Evolutionary conservation across 92 coral and sea anemone genomes (phyloP).

Genomic region (Virgularia gustaviana): DNA sequence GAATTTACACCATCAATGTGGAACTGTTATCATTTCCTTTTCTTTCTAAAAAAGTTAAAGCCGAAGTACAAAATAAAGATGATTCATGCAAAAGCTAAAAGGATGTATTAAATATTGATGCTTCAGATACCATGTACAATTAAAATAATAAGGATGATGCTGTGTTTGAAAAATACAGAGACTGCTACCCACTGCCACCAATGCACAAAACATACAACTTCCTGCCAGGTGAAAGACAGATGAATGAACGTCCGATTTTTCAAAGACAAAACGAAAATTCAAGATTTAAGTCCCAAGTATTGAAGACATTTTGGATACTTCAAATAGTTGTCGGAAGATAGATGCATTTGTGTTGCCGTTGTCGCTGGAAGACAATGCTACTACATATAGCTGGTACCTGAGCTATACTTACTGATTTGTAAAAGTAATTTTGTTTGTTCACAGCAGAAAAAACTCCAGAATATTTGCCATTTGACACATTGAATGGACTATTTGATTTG

Average conservation of each 20-base stretch:
- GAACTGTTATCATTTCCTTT: slow-evolving; percentile 44
- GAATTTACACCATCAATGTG: slow-evolving; percentile 38
- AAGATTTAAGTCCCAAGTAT: slow-evolving; percentile 45
- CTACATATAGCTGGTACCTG: slow-evolving; percentile 45
- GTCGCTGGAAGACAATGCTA: slow-evolving; percentile 49
- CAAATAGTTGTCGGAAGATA: slow-evolving; percentile 28
- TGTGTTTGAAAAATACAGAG: slow-evolving; percentile 24
- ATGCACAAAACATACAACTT: slow-evolving; percentile 39
- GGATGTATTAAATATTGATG: slow-evolving; percentile 24
- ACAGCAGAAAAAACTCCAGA: slow-evolving; percentile 33
- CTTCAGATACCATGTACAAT: slow-evolving; percentile 26
- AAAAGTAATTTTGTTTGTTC: slow-evolving; percentile 26
- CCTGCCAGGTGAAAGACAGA: slow-evolving; percentile 15
- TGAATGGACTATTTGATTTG: slow-evolving; percentile 35
- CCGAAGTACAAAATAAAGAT: slow-evolving; percentile 16
- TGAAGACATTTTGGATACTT: too few relatives aligned
- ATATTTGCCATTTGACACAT: slow-evolving; percentile 44
- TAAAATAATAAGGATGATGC: slow-evolving; percentile 21
- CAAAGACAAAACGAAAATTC: slow-evolving; percentile 25
- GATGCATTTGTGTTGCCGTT: slow-evolving; percentile 40
- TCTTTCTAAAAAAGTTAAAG: slow-evolving; percentile 19
- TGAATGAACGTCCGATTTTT: slow-evolving; percentile 29
- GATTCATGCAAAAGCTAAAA: slow-evolving; percentile 9
- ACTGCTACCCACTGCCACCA: slow-evolving; percentile 22
- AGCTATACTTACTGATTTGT: slow-evolving; percentile 40